A percentile compares a stretch with the other conserved stretches of the same genome.
These are phyloP conservation scores for Drosophila tanythrix DNA, from an alignment of 2,888 invertebrate genomes.

Conservation along the genomic window DNA sequence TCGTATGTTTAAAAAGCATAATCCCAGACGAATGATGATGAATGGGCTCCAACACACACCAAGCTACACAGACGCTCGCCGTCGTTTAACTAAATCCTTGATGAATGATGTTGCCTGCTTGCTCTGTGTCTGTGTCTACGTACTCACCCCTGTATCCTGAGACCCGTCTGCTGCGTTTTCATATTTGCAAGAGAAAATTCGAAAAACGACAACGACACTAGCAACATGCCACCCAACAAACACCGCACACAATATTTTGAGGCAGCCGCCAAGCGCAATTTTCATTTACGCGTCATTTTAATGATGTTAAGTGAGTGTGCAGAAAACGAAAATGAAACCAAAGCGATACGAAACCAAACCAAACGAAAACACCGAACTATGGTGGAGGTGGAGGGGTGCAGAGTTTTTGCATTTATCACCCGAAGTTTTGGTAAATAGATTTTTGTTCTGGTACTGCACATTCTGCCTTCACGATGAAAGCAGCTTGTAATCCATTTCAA, in stretches of 20 bases:
- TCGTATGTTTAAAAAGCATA: conserved; percentile 83
- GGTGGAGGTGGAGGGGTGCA: background rate
- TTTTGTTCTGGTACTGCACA: conserved; percentile 48
- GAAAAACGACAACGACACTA: conserved; percentile 72
- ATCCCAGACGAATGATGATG: conserved; percentile 83
- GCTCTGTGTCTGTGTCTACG: background rate
- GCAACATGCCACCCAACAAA: conserved; percentile 51
- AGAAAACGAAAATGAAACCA: conserved; percentile 67
- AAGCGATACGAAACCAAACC: conserved; percentile 20
- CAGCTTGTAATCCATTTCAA: conserved; percentile 76
- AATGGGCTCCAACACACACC: conserved; percentile 60
- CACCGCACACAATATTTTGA: conserved; percentile 47
- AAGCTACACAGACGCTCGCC: conserved; percentile 57
- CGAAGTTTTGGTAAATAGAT: conserved; percentile 75
- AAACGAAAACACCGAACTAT: background rate
- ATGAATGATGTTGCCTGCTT: conserved; percentile 72
- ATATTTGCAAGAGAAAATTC: conserved; percentile 69
- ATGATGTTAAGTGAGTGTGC: conserved; percentile 81
- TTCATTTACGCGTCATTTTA: conserved; percentile 80
- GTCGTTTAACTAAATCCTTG: conserved; percentile 80
- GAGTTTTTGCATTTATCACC: conserved; percentile 67
- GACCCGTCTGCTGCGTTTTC: conserved; percentile 53
- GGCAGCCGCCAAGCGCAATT: conserved; percentile 63
- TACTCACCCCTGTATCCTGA: conserved; percentile 4
- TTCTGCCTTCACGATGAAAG: conserved; percentile 60